A percentile compares a stretch with the other conserved stretches of the same genome.
Evolutionary conservation across 2,113 vertebrate genomes (phyloP).

Genomic region (Guaruba guarouba): DNA sequence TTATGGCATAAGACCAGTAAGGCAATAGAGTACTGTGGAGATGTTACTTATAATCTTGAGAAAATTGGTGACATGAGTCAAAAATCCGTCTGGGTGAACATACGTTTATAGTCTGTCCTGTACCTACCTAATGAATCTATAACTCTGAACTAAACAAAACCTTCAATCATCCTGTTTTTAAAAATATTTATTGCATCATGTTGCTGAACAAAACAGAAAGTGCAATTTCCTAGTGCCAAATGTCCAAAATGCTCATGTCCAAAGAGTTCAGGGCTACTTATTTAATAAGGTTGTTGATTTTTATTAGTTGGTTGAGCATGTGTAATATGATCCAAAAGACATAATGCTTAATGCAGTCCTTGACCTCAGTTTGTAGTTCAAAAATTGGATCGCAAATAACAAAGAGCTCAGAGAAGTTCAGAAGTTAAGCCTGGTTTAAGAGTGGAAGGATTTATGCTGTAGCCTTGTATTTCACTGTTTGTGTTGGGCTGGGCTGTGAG

Average conservation of each 20-base stretch:
- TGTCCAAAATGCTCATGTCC: background rate
- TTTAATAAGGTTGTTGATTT: background rate
- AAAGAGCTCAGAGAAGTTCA: background rate
- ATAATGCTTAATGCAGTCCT: background rate
- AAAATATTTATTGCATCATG: background rate
- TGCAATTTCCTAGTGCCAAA: background rate
- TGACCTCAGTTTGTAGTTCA: background rate
- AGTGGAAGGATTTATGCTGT: conserved; percentile 4
- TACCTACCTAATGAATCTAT: background rate
- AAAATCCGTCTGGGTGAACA: background rate
- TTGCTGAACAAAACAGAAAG: background rate
- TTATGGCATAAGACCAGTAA: background rate
- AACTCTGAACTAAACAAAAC: background rate
- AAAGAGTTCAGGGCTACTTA: background rate
- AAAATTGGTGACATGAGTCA: background rate
- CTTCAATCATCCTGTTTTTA: background rate
- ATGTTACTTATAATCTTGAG: background rate
- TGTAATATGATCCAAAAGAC: background rate
- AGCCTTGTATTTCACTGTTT: background rate
- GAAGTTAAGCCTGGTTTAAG: background rate
- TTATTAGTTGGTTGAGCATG: background rate
- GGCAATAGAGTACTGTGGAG: background rate
- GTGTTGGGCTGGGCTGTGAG: background rate
- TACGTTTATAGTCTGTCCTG: background rate
- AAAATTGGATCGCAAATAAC: background rate